These are phyloP conservation scores for Crotophaga sulcirostris DNA, from an alignment of 2,113 vertebrate species.

Conservation along the genomic window DNA sequence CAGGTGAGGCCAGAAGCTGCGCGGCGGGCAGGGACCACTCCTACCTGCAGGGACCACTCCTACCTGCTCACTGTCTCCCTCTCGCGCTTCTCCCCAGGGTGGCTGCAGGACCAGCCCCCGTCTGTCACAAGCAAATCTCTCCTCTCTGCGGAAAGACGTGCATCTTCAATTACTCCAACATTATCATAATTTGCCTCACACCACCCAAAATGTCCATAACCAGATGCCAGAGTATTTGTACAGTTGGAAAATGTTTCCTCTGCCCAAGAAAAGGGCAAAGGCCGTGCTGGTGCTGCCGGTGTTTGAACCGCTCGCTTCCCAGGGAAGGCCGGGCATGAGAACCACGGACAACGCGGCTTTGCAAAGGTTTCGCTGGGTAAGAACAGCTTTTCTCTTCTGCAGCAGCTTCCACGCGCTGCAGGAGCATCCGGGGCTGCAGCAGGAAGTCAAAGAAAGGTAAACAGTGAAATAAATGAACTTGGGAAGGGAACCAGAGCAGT, in stretches of 20 bases:
- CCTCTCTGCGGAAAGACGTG: background rate
- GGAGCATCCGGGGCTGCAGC: background rate
- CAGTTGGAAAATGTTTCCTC: background rate
- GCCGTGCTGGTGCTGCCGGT: fast-evolving
- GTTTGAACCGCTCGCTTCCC: fast-evolving
- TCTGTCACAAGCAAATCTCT: background rate
- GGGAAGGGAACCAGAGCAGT: background rate
- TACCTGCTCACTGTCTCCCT: background rate
- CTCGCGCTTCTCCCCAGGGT: background rate
- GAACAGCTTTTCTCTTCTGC: background rate
- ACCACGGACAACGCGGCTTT: fast-evolving
- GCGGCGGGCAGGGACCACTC: background rate
- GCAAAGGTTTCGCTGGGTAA: fast-evolving
- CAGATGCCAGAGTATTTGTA: background rate
- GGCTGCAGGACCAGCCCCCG: background rate
- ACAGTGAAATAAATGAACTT: background rate
- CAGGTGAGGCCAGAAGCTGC: background rate
- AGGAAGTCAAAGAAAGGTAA: background rate
- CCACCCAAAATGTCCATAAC: background rate
- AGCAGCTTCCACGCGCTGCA: background rate
- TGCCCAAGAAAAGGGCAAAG: background rate
- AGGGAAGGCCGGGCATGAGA: fast-evolving
- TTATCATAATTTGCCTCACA: fast-evolving
- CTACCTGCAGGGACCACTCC: background rate
- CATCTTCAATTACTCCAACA: background rate